These are phyloP conservation scores for Eriocheir sinensis DNA, from an alignment of 1,140 invertebrate species.

Conservation along the genomic window DNA sequence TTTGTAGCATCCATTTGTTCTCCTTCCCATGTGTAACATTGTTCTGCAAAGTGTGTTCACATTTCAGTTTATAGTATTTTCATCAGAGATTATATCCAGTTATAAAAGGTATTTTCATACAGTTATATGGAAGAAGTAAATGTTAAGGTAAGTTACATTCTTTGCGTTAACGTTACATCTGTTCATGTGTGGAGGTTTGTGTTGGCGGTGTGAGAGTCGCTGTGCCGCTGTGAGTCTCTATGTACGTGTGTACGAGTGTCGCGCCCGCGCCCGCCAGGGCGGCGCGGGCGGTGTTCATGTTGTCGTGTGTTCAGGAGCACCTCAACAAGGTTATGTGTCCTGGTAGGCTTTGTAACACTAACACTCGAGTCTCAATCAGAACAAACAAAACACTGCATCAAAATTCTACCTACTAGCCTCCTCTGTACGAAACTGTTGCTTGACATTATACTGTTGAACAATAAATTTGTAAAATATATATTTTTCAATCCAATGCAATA, in stretches of 20 bases:
- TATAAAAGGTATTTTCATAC: slow-evolving; percentile 72
- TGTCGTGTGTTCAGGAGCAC: background rate
- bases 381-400: background rate
- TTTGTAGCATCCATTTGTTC: background rate
- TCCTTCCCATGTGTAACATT: slow-evolving; percentile 41
- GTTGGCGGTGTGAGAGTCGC: slow-evolving; percentile 48
- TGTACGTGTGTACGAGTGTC: slow-evolving; percentile 38
- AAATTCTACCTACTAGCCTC: background rate
- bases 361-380: background rate
- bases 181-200: slow-evolving; percentile 38
- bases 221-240: slow-evolving; percentile 38
- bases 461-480: slow-evolving; percentile 77
- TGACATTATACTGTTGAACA: slow-evolving; percentile 77
- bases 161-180: slow-evolving; percentile 32
- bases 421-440: slow-evolving; percentile 76
- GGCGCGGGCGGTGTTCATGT: background rate
- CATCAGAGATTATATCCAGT: slow-evolving; percentile 54
- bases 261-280: background rate
- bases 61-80: slow-evolving; percentile 66
- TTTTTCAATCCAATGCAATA: slow-evolving; percentile 64
- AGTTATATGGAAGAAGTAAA: slow-evolving; percentile 57
- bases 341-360: background rate
- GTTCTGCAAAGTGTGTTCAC: slow-evolving; percentile 59
- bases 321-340: background rate
- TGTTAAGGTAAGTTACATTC: slow-evolving; percentile 69